A percentile compares a stretch with the other conserved stretches of the same genome.
These are phyloP conservation scores for Yponomeuta cagnagella DNA, from an alignment of 2,888 invertebrate species.

Conservation along the genomic window DNA sequence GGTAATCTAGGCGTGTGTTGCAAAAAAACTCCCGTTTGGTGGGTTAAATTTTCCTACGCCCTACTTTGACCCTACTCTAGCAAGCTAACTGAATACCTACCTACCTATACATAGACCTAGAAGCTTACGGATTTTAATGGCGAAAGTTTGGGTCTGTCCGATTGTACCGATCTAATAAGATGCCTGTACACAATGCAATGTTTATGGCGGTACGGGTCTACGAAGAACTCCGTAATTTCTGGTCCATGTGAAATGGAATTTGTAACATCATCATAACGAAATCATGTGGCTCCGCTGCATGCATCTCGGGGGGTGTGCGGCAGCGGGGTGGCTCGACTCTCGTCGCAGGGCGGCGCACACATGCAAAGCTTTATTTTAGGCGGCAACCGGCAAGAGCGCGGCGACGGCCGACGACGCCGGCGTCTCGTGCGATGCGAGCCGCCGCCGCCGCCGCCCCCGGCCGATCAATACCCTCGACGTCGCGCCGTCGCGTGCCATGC, in stretches of 20 bases:
- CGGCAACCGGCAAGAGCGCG: slow-evolving; percentile 36
- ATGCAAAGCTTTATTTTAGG: slow-evolving; percentile 67
- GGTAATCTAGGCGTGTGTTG: too few relatives aligned
- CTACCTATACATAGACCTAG: background rate
- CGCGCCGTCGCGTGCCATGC: slow-evolving; percentile 63
- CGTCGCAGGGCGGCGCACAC: slow-evolving; percentile 48
- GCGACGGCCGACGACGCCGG: slow-evolving; percentile 66
- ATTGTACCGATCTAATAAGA: too few relatives aligned
- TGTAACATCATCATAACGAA: slow-evolving; percentile 4
- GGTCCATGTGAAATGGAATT: background rate
- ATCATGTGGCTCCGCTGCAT: slow-evolving; percentile 16
- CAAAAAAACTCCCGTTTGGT: too few relatives aligned
- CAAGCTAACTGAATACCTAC: too few relatives aligned
- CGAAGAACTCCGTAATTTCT: background rate
- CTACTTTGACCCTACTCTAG: too few relatives aligned
- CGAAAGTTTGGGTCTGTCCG: background rate
- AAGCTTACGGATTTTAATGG: background rate
- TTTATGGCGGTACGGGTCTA: background rate
- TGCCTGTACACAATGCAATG: background rate
- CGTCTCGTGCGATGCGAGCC: slow-evolving; percentile 60
- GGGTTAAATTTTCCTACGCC: too few relatives aligned
- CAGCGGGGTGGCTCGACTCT: slow-evolving; percentile 29
- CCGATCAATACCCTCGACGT: slow-evolving; percentile 69
- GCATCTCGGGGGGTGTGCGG: slow-evolving; percentile 20
- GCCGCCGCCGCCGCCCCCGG: slow-evolving; percentile 50